Conservation (phyloP, 2,888 invertebrate genomes). For the Druceiella hillmani region DNA sequence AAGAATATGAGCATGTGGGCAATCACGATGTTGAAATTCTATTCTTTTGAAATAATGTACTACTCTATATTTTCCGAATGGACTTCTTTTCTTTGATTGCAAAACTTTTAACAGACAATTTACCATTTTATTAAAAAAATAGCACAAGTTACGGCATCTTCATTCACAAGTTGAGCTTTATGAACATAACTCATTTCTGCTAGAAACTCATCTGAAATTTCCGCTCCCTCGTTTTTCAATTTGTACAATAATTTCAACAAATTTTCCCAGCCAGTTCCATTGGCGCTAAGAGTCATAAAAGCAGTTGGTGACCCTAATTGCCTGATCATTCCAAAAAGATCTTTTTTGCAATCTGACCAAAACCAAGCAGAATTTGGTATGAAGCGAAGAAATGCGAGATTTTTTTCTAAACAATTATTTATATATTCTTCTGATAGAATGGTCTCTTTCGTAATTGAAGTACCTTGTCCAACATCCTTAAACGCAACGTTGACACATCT, state of each 20-base stretch:
- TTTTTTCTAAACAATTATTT: no score
- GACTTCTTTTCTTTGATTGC: slow-evolving; percentile 15
- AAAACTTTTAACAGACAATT: slow-evolving; percentile 14
- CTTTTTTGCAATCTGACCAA: no score
- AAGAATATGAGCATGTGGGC: slow-evolving; percentile 18
- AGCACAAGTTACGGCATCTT: no score
- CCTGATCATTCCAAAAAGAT: no score
- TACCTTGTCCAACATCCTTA: no score
- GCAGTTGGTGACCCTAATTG: slow-evolving; percentile 27
- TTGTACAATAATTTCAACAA: slow-evolving; percentile 24
- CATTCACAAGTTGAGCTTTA: slow-evolving; percentile 23
- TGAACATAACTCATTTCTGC: slow-evolving; percentile 14
- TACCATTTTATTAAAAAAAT: slow-evolving; percentile 20
- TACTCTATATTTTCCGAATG: slow-evolving; percentile 19
- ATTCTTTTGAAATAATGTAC: slow-evolving; percentile 18
- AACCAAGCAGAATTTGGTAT: no score
- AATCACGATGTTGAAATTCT: slow-evolving; percentile 20
- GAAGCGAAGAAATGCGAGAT: no score
- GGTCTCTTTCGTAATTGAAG: no score
- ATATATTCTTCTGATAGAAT: no score
- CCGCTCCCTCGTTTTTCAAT: slow-evolving; percentile 15
- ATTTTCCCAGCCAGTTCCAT: slow-evolving; percentile 26
- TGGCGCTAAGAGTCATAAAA: slow-evolving; percentile 28
- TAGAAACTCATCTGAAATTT: slow-evolving; percentile 7
- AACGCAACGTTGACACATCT: slow-evolving; percentile 21